Evolutionary conservation across 2,113 vertebrate genomes (phyloP), one percentile per base, ranked within the genome.

Genomic region (Saccopteryx leptura): DNA sequence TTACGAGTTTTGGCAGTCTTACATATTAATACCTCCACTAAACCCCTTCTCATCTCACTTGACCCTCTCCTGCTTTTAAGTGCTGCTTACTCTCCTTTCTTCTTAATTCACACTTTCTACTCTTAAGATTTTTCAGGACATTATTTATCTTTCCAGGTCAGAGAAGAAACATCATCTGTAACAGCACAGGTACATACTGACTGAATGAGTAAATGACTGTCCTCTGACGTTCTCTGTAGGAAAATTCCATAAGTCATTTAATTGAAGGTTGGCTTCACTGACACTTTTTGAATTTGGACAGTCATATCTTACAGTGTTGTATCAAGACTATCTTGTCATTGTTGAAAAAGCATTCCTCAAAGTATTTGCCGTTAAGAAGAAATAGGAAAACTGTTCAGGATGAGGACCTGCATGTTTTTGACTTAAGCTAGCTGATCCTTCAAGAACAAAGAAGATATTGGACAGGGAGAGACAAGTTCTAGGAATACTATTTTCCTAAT

Each of bases 121-220:
- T 78, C 0, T 58, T 63, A 33, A 15, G 13, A 69, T 81, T 79
- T 92, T 69, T 87, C 26, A 74, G 72, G 26, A 58, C 82, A 5
- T 72, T 63, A 14, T 14, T 81, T 28, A 52, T 92, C 68, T 52
- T 94, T 91, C 82, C 63, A 72, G 79, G 23, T 94, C 28, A 39
- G 72, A 52, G 18, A 63, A 82, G 75, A 94, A 94, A 21, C 18
- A 66, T 28, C 19, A 3, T 50, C n/a, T 75, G 9, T 71, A 69
- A 85, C n/a, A 92, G 71, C 39, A 12, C 19, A 3, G 14, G 24
- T 46, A 18, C 69, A 19, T 71, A 61, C 6, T 65, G 88, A 50
- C 1, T 65, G 83, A n/a, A 31, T 69, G 58, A 74, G n/a, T 26
- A 71, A 58, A 33, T 14, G 14, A 19, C 63, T 26, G 5, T 15